Conservation (phyloP, 2,888 invertebrate species). For the Bombyx huttoni region DNA sequence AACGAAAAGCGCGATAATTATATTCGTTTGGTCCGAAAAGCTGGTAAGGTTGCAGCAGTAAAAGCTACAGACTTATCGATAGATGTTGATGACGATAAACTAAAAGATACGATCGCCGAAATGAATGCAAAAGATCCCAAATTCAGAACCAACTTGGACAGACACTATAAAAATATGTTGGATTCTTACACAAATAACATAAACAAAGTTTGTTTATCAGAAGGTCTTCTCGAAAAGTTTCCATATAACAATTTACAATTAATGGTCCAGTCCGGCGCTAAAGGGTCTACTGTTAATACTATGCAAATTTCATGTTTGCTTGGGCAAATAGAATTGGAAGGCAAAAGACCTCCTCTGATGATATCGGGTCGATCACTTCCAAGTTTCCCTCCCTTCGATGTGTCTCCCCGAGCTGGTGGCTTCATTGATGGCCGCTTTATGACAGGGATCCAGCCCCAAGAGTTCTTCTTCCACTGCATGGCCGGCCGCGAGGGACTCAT, state of each 20-base stretch:
- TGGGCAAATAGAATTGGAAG: constrained; percentile 99
- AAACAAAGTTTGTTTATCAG: constrained; percentile 87
- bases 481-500: constrained; percentile 99
- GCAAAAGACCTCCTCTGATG: constrained; percentile 95
- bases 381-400: constrained; percentile 90
- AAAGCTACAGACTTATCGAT: constrained; percentile 79
- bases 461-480: constrained; percentile 99
- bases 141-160: constrained; percentile 84
- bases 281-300: constrained; percentile 97
- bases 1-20: constrained; percentile 80
- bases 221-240: constrained; percentile 88
- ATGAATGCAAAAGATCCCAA: constrained; percentile 80
- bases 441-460: constrained; percentile 98
- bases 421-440: constrained; percentile 97
- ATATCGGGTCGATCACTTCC: constrained; percentile 93
- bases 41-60: constrained; percentile 76
- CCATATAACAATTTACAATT: constrained; percentile 97
- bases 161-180: constrained; percentile 85
- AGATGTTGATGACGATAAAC: constrained; percentile 67
- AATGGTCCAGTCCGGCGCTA: constrained; percentile 99
- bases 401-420: constrained; percentile 93
- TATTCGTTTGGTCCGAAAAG: constrained; percentile 75
- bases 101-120: constrained; percentile 79
- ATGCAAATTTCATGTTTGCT: constrained; percentile 98
- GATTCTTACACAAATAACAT: constrained; percentile 92